phyloP scores from a whole-genome alignment of 2,888 invertebrate genomes.

The Drosophila borborema region DNA sequence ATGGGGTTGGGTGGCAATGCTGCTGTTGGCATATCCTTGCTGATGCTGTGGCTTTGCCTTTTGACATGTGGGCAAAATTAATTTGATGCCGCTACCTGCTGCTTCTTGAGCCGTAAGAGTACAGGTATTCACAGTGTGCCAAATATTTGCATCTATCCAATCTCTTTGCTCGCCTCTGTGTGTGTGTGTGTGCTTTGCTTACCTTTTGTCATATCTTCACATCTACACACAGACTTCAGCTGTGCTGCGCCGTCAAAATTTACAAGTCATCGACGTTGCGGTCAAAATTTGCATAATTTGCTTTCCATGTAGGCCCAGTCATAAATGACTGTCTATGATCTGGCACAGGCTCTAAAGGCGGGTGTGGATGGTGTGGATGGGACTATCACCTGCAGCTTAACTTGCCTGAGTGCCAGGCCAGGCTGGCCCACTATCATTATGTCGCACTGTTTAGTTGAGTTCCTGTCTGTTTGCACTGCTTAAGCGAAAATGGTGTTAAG shows the following conservation, averaged over 20 bases:
- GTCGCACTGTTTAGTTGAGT: constrained; percentile 47
- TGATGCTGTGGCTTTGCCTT: constrained; percentile 57
- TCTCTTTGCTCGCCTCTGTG: constrained; percentile 8
- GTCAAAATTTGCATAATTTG: constrained; percentile 77
- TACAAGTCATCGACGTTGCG: constrained; percentile 80
- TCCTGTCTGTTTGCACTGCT: constrained; percentile 71
- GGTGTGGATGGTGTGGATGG: not conserved
- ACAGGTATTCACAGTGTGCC: constrained; percentile 41
- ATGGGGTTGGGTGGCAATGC: not conserved
- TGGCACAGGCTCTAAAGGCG: constrained; percentile 14
- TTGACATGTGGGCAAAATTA: constrained; percentile 72
- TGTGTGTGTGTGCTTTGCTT: constrained; percentile 32
- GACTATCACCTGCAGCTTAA: constrained; percentile 5
- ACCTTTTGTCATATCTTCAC: constrained; percentile 65
- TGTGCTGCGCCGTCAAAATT: constrained; percentile 59
- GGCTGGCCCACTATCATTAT: constrained; percentile 28
- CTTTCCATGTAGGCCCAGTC: constrained; percentile 71
- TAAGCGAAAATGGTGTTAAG: constrained; percentile 81
- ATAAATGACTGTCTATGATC: constrained; percentile 70
- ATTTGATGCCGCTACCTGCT: constrained; percentile 45
- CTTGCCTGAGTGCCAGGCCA: too few species aligned
- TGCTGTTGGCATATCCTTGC: not conserved
- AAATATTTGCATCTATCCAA: constrained; percentile 66
- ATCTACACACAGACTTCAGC: constrained; percentile 62
- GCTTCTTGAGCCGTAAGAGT: constrained; percentile 41